These are phyloP conservation scores for Deilephila porcellus DNA, from an alignment of 2,888 invertebrate genomes.

Conservation along the genomic window DNA sequence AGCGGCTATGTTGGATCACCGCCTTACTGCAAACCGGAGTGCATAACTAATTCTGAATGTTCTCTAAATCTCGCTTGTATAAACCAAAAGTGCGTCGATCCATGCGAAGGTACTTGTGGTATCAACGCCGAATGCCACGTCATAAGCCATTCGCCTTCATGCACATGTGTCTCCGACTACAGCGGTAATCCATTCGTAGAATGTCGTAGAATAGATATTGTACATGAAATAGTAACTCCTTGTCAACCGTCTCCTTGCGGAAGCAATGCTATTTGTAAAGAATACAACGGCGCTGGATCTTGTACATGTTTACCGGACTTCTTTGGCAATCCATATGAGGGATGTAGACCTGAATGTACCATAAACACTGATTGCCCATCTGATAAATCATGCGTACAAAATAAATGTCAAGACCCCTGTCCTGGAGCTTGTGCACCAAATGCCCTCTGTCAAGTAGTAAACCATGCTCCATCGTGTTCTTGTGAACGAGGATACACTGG, in stretches of 20 bases:
- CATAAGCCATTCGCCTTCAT: slow-evolving; percentile 89
- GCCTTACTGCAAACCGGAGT: slow-evolving; percentile 92
- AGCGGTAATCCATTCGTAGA: slow-evolving; percentile 91
- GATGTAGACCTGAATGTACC: slow-evolving; percentile 89
- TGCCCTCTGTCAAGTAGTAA: slow-evolving; percentile 89
- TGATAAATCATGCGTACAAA: slow-evolving; percentile 88
- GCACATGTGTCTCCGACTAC: slow-evolving; percentile 87
- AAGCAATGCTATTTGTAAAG: slow-evolving; percentile 86
- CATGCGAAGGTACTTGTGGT: slow-evolving; percentile 90
- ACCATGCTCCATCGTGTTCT: slow-evolving; percentile 88
- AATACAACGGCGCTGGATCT: slow-evolving; percentile 85
- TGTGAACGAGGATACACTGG: slow-evolving; percentile 89
- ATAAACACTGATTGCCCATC: slow-evolving; percentile 89
- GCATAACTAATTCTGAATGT: slow-evolving; percentile 91
- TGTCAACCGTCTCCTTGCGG: slow-evolving; percentile 88
- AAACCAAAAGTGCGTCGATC: slow-evolving; percentile 90
- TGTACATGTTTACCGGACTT: slow-evolving; percentile 89
- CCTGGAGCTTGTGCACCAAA: slow-evolving; percentile 91
- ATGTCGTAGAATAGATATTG: slow-evolving; percentile 75
- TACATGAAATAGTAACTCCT: slow-evolving; percentile 79
- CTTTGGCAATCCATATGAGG: slow-evolving; percentile 90
- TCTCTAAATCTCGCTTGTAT: slow-evolving; percentile 88
- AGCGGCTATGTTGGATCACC: slow-evolving; percentile 88
- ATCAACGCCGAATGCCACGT: slow-evolving; percentile 90
- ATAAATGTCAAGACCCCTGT: slow-evolving; percentile 91